Percentiles rank a stretch among this genome's conserved stretches.
These are phyloP conservation scores for Stigmatopora argus DNA, from an alignment of 2,113 vertebrate species.

Conservation along the genomic window DNA sequence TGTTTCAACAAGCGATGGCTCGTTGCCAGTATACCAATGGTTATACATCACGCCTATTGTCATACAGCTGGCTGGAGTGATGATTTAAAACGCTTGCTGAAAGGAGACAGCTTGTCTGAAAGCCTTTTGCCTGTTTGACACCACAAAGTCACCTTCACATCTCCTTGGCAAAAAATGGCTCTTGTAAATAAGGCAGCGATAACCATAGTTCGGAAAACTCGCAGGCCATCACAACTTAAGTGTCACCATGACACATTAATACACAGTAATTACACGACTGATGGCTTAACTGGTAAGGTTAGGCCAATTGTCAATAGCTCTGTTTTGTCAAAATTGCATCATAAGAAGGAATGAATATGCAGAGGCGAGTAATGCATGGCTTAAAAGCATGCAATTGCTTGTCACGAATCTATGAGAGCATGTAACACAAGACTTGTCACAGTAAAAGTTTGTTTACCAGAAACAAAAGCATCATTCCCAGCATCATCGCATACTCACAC, in stretches of 20 bases:
- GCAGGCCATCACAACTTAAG: constrained; percentile 49
- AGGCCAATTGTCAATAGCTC: constrained; percentile 31
- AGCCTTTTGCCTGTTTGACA: constrained; percentile 52
- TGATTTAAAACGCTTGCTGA: constrained; percentile 68
- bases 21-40: constrained; percentile 47
- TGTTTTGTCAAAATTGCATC: constrained; percentile 42
- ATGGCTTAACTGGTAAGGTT: constrained; percentile 33
- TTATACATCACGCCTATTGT: constrained; percentile 55
- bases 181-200: constrained; percentile 58
- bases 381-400: constrained; percentile 43
- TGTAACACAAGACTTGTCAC: background rate
- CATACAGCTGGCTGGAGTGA: constrained; percentile 54
- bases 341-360: constrained; percentile 59
- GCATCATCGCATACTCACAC: constrained; percentile 62
- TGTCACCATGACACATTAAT: constrained; percentile 68
- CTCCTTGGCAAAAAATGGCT: constrained; percentile 58
- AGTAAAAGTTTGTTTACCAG: constrained; percentile 40
- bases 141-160: constrained; percentile 72
- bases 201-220: constrained; percentile 63
- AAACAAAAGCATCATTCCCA: constrained; percentile 50
- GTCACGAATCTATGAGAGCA: constrained; percentile 2
- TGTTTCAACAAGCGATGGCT: constrained; percentile 20
- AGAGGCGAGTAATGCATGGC: constrained; percentile 44
- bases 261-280: constrained; percentile 63
- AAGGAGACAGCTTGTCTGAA: constrained; percentile 63